Percentiles rank a stretch among this genome's conserved stretches.
phyloP scores from a whole-genome alignment of 2,113 vertebrate species.

The Podarcis raffonei region DNA sequence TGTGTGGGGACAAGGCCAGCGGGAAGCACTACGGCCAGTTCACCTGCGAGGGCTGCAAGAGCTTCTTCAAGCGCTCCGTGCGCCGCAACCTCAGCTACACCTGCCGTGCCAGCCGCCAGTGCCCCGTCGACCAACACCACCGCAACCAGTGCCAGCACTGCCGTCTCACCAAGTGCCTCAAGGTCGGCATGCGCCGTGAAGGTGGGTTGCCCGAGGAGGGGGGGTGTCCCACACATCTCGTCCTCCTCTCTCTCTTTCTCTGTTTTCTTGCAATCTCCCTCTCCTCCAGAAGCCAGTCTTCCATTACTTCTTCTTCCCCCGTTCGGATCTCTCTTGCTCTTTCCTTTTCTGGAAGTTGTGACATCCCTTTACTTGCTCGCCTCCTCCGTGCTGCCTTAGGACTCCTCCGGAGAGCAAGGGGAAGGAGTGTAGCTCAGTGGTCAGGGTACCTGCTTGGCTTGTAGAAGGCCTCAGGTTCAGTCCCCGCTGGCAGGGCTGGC shows the following conservation, averaged over 20 bases:
- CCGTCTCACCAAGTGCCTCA: slow-evolving; percentile 87
- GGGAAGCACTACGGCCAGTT: slow-evolving; percentile 89
- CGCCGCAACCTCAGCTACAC: slow-evolving; percentile 87
- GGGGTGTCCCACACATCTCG: not conserved
- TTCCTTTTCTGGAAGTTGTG: too few relatives aligned
- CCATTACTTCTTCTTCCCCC: slow-evolving; percentile 36
- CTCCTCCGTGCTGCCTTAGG: not conserved
- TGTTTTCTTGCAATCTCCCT: not conserved
- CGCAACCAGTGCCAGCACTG: slow-evolving; percentile 89
- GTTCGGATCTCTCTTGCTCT: too few relatives aligned
- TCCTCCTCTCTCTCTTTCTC: not conserved
- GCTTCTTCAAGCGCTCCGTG: slow-evolving; percentile 89
- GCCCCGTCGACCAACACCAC: slow-evolving; percentile 88
- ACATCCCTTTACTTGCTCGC: not conserved
- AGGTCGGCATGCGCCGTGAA: slow-evolving; percentile 87
- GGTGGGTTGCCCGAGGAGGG: slow-evolving; percentile 65
- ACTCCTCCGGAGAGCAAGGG: too few relatives aligned
- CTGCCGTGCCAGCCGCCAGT: slow-evolving; percentile 85
- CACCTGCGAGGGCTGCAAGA: slow-evolving; percentile 90
- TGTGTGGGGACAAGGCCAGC: slow-evolving; percentile 88
- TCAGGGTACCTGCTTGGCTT: too few relatives aligned
- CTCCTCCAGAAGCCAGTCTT: not conserved
- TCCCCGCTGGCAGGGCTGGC: too few relatives aligned
- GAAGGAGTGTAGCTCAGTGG: too few relatives aligned
- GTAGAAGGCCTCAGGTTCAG: too few relatives aligned